Base-by-base conservation (phyloP, 2,113 vertebrate genomes). In the Grantiella picta region DNA sequence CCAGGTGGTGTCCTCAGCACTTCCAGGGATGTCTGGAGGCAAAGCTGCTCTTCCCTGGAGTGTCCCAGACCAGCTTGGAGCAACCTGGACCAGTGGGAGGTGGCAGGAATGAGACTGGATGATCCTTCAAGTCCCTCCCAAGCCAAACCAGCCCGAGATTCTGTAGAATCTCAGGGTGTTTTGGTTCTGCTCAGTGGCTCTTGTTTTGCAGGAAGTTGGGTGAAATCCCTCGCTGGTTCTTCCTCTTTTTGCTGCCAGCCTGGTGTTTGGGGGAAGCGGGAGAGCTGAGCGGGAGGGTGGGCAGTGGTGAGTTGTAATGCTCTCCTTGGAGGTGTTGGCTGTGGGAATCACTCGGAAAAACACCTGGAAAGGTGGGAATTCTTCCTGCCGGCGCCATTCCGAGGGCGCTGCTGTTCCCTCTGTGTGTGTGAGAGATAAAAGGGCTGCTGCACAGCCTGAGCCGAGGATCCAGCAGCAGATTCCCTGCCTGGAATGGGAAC, bases 61-160 rank as follows among this genome's bases (percentile, higher is more conserved):
- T 2, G 16, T 35, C 15, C 79, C 45, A 27, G 53, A 21, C 16
- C 33, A 19, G 27, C 27, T 6, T 69, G 79, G 44, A 42, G 20
- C 75, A 25, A 0, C 18, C 72, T 54, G 65, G 84, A 4, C 1
- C 3, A 2, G 20, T 3, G 9, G 24, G 7, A 49, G 20, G 0
- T 11, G 54, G 15, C 64, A 70, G 64, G 31, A 19, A 1, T 31
- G 59, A 21, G 9, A 33, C 27, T 17, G 23, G 44, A n/a, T 7
- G 15, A 27, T 2, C 5, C 50, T 60, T n/a, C 2, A 45, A 15
- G 6, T 24, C 45, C 36, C 7, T 16, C 45, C 42, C 68, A 31
- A 0, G 4, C 50, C 29, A 0, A n/a, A 15, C 5, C 50, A 12
- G 5, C 0, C 2, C 4, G 71, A 24, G 29, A 25, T 18, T 10